Base-by-base conservation (phyloP, 2,797 vertebrate species). In the Kryptolebias ocellatus region DNA sequence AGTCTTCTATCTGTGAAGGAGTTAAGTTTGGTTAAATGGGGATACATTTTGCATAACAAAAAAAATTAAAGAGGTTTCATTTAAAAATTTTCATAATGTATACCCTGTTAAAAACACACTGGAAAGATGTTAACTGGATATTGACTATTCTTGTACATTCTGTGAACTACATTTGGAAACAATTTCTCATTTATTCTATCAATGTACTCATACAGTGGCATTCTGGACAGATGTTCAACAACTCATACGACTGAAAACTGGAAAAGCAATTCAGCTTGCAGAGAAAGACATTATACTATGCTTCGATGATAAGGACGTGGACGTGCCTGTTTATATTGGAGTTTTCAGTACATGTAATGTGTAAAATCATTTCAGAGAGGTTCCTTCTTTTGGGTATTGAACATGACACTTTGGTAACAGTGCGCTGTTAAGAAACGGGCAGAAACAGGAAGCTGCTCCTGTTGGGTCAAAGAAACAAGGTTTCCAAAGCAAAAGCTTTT, bases 281-380 rank as follows among this genome's bases (percentile, higher is more conserved):
- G 44, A 46, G 14, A 46, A 46, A 16, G 44, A 46, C 31, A 31
- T 7, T 31, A 31, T 24, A 24, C 20, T 24, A 24, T 24, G 20
- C 20, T 2, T 24, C 20, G 2, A 24, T 24, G 20, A 24, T 24
- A 24, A 24, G 20, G 20, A 24, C 20, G 6, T 34, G 34, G 8
- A 17, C 42, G 3, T 10, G 7, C 15, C 15, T n/a, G 1, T 34
- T 60, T 1, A 39, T 4, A 5, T n/a, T 16, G 47, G 20, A 24
- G 3, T 20, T 20, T 5, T 50, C 31, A n/a, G 16, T 55, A 18
- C 11, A 50, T 2, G 0, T 27, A 50, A 18, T 39, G n/a, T 24
- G 24, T 7, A 56, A 45, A 20, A 44, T 20, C 50, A 8, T 47
- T 60, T 50, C 37, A 34, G n/a, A 67, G 52, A 60, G 11, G 16